Conservation (phyloP, 2,113 vertebrate genomes). For the Elgaria multicarinata region DNA sequence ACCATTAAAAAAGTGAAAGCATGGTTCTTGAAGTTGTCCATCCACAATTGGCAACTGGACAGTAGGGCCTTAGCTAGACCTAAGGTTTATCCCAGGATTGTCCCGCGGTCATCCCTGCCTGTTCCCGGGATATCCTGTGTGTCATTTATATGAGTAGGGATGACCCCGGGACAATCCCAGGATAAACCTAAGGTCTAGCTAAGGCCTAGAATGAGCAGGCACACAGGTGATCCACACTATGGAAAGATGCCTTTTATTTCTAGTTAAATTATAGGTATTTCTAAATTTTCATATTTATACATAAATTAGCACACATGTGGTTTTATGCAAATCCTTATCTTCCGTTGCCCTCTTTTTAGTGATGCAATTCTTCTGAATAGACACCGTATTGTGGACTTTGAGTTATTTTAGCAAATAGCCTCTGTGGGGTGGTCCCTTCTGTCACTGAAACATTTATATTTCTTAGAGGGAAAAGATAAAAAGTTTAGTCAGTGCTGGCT, state of each 20-base stretch:
- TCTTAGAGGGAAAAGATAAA: neutral
- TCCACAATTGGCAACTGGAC: neutral
- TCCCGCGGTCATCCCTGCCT: too few relatives aligned
- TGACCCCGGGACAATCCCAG: too few relatives aligned
- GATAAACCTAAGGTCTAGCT: too few relatives aligned
- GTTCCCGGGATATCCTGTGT: too few relatives aligned
- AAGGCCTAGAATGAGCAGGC: neutral
- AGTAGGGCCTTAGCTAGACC: too few relatives aligned
- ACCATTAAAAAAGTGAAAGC: neutral
- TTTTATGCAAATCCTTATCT: too few relatives aligned
- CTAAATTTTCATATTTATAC: neutral
- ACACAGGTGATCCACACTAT: neutral
- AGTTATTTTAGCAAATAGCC: neutral
- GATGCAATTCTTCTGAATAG: neutral
- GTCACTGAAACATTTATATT: neutral
- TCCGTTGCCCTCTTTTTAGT: neutral
- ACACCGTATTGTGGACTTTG: neutral
- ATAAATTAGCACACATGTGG: neutral
- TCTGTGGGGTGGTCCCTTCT: slow-evolving; percentile 1
- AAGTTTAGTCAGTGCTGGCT: neutral
- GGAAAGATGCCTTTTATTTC: neutral
- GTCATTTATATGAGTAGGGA: too few relatives aligned
- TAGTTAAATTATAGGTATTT: neutral
- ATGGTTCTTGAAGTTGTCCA: neutral
- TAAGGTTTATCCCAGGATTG: too few relatives aligned